Evolutionary conservation across 2,888 invertebrate genomes (phyloP).

Genomic region (Drosophila fulvimacula): DNA sequence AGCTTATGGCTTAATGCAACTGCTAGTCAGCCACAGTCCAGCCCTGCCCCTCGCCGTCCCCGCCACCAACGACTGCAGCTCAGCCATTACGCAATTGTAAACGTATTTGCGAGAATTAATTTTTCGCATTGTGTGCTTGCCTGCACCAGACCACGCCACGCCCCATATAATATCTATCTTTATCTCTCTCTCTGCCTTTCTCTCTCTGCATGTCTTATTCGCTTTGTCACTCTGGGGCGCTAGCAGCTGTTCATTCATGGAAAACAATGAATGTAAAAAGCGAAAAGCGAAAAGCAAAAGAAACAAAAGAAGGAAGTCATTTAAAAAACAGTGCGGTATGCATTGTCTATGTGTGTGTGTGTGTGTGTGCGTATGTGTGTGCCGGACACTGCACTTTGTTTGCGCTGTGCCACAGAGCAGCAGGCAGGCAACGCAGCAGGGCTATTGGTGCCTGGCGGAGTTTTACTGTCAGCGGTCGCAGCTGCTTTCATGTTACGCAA

Average conservation of each 20-base stretch:
- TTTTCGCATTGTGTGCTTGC: slow-evolving; percentile 35
- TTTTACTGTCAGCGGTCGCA: slow-evolving; percentile 13
- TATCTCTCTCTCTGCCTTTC: neutral
- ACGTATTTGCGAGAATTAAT: slow-evolving; percentile 60
- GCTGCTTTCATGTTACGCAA: slow-evolving; percentile 21
- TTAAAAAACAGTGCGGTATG: slow-evolving; percentile 50
- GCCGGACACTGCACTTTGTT: slow-evolving; percentile 46
- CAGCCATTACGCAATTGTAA: slow-evolving; percentile 57
- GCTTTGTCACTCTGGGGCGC: slow-evolving; percentile 37
- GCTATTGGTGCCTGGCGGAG: neutral
- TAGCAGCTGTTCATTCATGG: slow-evolving; percentile 54
- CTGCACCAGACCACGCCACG: slow-evolving; percentile 10
- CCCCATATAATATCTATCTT: slow-evolving; percentile 7
- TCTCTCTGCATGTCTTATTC: slow-evolving; percentile 2
- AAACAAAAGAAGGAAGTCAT: slow-evolving; percentile 58
- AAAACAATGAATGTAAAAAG: slow-evolving; percentile 63
- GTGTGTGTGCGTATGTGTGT: slow-evolving; percentile 11
- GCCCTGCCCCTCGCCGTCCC: neutral
- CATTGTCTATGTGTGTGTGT: slow-evolving; percentile 1
- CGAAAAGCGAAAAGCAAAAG: slow-evolving; percentile 32
- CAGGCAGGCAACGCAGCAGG: neutral
- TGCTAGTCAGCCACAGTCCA: slow-evolving; percentile 36
- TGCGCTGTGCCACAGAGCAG: slow-evolving; percentile 16
- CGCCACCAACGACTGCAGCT: slow-evolving; percentile 22
- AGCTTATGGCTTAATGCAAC: slow-evolving; percentile 66